A percentile compares a stretch with the other conserved stretches of the same genome.
These are phyloP conservation scores for Pteromalus puparum DNA, from an alignment of 1,140 invertebrate genomes.

Conservation along the genomic window DNA sequence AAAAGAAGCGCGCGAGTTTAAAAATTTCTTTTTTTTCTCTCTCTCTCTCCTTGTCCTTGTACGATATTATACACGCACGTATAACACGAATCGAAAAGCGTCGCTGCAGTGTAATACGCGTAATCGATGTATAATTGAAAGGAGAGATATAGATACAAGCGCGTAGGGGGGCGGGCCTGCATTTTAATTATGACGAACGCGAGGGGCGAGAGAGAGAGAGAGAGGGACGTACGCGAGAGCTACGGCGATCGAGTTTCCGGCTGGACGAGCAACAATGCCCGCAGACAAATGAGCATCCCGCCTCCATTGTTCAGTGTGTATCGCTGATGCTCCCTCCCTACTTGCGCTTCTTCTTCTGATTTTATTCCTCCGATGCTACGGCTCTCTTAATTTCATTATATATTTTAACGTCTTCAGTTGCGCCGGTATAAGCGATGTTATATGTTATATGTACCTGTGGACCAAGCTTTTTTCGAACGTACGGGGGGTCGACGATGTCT, in stretches of 20 bases:
- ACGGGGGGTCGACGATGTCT: conserved; percentile 43
- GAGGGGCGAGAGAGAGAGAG: background rate
- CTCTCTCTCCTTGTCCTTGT: too few relatives aligned
- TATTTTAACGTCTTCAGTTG: conserved; percentile 35
- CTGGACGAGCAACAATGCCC: conserved; percentile 73
- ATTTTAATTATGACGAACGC: conserved; percentile 44
- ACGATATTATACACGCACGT: too few relatives aligned
- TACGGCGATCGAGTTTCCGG: conserved; percentile 68
- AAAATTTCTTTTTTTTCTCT: background rate
- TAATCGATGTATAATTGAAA: too few relatives aligned
- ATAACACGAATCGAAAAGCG: too few relatives aligned
- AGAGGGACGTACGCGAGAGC: background rate
- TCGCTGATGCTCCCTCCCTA: conserved; percentile 52
- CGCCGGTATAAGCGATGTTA: background rate
- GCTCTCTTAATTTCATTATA: conserved; percentile 43
- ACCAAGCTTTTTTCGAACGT: conserved; percentile 31
- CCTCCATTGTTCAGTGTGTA: conserved; percentile 71
- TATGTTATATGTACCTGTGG: background rate
- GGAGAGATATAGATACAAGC: too few relatives aligned
- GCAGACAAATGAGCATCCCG: conserved; percentile 76
- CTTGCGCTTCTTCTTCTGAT: conserved; percentile 9
- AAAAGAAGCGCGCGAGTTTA: background rate
- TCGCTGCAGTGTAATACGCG: too few relatives aligned
- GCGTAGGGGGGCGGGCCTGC: background rate
- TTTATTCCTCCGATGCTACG: background rate